Base-by-base conservation (phyloP, 2,113 vertebrate species). In the Hymenochirus boettgeri region DNA sequence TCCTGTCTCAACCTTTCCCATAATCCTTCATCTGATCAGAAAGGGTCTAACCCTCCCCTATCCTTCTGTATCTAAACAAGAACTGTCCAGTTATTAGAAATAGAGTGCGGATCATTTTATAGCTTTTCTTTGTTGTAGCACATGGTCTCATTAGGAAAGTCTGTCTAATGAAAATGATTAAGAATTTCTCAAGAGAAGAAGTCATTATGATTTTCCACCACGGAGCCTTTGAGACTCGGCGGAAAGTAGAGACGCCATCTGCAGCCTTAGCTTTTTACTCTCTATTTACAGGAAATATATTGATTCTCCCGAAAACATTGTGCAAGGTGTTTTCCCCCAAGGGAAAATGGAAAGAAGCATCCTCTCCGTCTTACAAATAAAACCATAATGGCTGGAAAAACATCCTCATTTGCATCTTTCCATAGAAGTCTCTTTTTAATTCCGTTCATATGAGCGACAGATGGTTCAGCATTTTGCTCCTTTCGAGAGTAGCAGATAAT, bases 91-190 rank as follows among this genome's bases (percentile, higher is more conserved):
- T 63, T 63, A 63, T 5, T 3, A 25, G 1, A 22, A 56, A 56
- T 11, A 56, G 56, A 47, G 19, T 12, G 23, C 37, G 7, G 39
- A 46, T 26, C 46, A 56, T 62, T 18, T 62, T 39, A 62, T 52
- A 39, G 55, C 26, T 23, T 19, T 47, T 11, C 19, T 64, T 47
- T 64, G 52, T 64, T 24, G 22, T 5, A 31, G 39, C 39, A 56
- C 62, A 64, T 23, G 52, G 23, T 56, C 37, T 56, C 62, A 11
- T 19, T 53, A 64, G 52, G 37, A 56, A 29, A 52, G 6, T 11
- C 18, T 12, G 21, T 56, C 52, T 64, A 64, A 56, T 64, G 62
- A 46, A 55, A 56, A 37, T 56, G 52, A 62, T 62, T 29, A 62
- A 62, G n/a, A 26, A 50, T 33, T 62, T 62, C 26, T 64, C 37